Base-by-base conservation (phyloP, 2,888 invertebrate species). In the Napeogenes inachia region DNA sequence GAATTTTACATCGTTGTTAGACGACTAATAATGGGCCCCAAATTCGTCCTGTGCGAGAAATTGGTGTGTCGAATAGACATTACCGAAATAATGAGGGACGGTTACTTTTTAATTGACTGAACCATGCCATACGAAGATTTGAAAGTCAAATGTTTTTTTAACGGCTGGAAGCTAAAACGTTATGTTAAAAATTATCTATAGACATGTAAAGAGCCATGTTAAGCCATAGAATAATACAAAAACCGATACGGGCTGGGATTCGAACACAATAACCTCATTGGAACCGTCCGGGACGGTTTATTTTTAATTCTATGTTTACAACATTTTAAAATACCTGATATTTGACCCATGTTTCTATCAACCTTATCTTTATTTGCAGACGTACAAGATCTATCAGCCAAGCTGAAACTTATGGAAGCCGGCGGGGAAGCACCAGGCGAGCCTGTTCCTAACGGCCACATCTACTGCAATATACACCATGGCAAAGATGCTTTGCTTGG, bases 331-430 rank as follows among this genome's bases (percentile, higher is more conserved):
- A 21, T 21, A 21, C 21, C 21, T 21, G 21, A 21, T 21, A 21
- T 21, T 21, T 21, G 21, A 0, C 21, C 21, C 21, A 21, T 21
- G 21, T 21, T 21, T n/a, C n/a, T 50, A 42, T 42, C 35, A 12
- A 57, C 32, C 57, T 13, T 45, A 21, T 59, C 68, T 54, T 75
- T 76, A 59, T 89, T 92, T 76, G 61, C 92, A 93, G 94, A 94
- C 83, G 93, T 94, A 71, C 93, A 94, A 81, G 94, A 94, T 81
- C 89, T 94, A 74, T 94, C 94, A 71, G 93, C 94, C 56, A 92
- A 93, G 79, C 85, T 94, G 78, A 94, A 93, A 76, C 82, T 94
- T 68, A 94, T 94, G 94, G 90, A 90, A 71, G 81, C 86, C 12
- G 89, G 89, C 32, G 79, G 78, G n/a, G 86, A 85, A 63, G 64